Evolutionary conservation across 2,797 vertebrate genomes (phyloP).

Genomic region (Oreortyx pictus): DNA sequence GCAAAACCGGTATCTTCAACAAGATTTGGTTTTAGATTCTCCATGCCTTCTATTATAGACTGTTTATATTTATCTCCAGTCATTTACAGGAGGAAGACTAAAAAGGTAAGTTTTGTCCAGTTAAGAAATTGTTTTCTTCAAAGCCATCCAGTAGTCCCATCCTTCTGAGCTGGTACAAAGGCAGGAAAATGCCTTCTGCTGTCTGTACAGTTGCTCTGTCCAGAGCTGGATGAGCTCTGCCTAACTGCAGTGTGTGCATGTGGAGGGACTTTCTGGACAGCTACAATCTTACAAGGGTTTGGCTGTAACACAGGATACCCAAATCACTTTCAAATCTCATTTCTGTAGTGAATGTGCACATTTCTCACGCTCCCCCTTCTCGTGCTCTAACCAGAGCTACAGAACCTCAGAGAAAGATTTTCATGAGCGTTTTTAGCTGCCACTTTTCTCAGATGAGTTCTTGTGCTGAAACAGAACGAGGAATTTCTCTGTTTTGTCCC

Average conservation of each 20-base stretch:
- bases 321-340: background rate
- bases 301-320: rapidly evolving
- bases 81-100: background rate
- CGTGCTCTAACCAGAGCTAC: background rate
- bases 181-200: background rate
- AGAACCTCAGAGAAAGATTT: background rate
- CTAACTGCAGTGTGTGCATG: background rate
- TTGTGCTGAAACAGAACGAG: background rate
- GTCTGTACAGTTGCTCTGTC: background rate
- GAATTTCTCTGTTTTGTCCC: background rate
- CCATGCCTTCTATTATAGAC: background rate
- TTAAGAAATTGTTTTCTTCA: background rate
- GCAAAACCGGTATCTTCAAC: background rate
- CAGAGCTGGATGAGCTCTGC: background rate
- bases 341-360: background rate
- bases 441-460: background rate
- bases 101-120: background rate
- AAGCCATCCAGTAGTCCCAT: background rate
- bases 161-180: background rate
- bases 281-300: background rate
- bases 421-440: background rate
- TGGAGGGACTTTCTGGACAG: background rate
- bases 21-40: background rate
- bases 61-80: background rate
- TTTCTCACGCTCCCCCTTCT: background rate